Conservation (phyloP, 2,888 invertebrate genomes). For the Cloeon dipterum region DNA sequence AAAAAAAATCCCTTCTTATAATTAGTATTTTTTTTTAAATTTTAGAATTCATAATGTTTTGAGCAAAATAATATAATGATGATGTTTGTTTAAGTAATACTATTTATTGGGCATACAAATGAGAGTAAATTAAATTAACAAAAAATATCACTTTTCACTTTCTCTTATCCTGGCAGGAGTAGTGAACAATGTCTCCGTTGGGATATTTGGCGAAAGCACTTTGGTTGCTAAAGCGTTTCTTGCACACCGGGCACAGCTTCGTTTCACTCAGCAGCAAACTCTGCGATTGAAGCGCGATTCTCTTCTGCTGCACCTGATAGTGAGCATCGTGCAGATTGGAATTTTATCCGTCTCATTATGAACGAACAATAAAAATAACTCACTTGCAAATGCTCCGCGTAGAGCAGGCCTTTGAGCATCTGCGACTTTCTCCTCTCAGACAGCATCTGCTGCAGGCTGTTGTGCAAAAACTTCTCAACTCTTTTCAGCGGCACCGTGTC, state of each 20-base stretch:
- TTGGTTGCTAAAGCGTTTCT: slow-evolving; percentile 79
- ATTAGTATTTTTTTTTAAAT: too few species aligned
- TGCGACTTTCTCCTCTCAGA: slow-evolving; percentile 49
- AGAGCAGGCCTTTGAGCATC: slow-evolving; percentile 58
- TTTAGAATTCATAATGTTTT: too few species aligned
- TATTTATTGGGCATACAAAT: too few species aligned
- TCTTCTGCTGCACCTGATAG: slow-evolving; percentile 44
- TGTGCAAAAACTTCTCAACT: slow-evolving; percentile 54
- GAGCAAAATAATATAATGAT: too few species aligned
- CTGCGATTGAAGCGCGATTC: slow-evolving; percentile 59
- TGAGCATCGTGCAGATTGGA: slow-evolving; percentile 1
- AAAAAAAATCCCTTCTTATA: too few species aligned
- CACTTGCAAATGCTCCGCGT: slow-evolving; percentile 67
- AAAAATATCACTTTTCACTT: too few species aligned
- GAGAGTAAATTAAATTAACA: too few species aligned
- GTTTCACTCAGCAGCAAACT: slow-evolving; percentile 66
- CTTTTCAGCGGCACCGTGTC: slow-evolving; percentile 51
- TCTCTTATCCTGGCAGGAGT: slow-evolving; percentile 45
- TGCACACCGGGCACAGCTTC: slow-evolving; percentile 76
- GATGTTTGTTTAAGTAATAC: too few species aligned
- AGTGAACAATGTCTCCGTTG: slow-evolving; percentile 79
- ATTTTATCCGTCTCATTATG: background rate
- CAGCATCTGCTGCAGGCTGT: slow-evolving; percentile 50
- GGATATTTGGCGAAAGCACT: slow-evolving; percentile 86
- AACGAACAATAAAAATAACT: slow-evolving; percentile 2